Percentiles rank a stretch among this genome's conserved stretches.
Conservation (phyloP, 2,888 invertebrate genomes). For the Philhelius pedissequus region DNA sequence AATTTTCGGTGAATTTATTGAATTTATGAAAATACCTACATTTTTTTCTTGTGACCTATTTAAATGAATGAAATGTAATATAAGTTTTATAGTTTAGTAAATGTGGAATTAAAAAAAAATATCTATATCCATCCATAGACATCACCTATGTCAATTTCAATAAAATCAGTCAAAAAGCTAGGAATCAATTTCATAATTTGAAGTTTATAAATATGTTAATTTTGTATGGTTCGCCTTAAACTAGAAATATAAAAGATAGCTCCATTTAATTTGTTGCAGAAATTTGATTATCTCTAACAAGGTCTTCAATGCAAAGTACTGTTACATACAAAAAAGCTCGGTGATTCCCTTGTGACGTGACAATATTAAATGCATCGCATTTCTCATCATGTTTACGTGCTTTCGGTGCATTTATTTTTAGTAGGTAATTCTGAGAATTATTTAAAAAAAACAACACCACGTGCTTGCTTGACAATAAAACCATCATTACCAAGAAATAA, state of each 20-base stretch:
- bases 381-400: neutral
- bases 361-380: neutral
- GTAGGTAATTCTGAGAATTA: neutral
- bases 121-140: too few relatives aligned
- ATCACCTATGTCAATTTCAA: too few relatives aligned
- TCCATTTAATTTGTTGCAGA: neutral
- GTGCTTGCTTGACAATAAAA: neutral
- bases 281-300: neutral
- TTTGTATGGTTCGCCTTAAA: neutral
- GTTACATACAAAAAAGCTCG: constrained; percentile 5
- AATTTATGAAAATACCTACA: too few relatives aligned
- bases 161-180: too few relatives aligned
- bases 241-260: constrained; percentile 1
- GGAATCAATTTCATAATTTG: too few relatives aligned
- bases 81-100: too few relatives aligned
- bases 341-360: constrained; percentile 20
- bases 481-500: neutral
- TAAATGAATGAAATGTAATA: too few relatives aligned
- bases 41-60: too few relatives aligned
- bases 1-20: too few relatives aligned
- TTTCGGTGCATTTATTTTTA: neutral
- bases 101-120: too few relatives aligned
- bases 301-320: neutral
- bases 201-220: too few relatives aligned
- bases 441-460: neutral